Evolutionary conservation across 1,140 invertebrate species (phyloP).

Genomic region (Diachasma alloeum): DNA sequence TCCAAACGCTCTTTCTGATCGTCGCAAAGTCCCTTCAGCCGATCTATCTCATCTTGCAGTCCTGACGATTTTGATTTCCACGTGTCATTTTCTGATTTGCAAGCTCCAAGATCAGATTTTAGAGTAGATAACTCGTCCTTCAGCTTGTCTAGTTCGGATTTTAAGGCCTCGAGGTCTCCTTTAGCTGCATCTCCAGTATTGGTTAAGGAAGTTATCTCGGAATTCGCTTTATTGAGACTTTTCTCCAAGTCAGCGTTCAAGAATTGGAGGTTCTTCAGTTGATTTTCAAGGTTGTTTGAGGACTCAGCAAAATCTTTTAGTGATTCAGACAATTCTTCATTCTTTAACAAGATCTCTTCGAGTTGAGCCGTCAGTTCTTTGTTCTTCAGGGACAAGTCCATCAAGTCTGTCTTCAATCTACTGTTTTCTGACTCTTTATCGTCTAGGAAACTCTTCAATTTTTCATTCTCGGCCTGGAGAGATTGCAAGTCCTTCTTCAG

Average conservation of each 20-base stretch:
- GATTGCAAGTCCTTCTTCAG: background rate
- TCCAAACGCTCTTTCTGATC: background rate
- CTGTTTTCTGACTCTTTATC: background rate
- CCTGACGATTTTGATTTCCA: background rate
- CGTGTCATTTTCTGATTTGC: background rate
- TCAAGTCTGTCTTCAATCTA: background rate
- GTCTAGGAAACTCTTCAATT: background rate
- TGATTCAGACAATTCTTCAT: background rate
- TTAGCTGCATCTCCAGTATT: background rate
- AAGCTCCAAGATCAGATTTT: background rate
- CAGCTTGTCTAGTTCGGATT: background rate
- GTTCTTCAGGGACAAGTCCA: background rate
- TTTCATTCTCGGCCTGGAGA: background rate
- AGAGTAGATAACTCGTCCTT: background rate
- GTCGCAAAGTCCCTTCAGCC: background rate
- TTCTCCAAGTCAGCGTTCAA: constrained; percentile 17
- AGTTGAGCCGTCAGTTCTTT: background rate
- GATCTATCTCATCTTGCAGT: background rate
- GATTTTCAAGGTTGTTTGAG: background rate
- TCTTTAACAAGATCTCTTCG: background rate
- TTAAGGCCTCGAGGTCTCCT: background rate
- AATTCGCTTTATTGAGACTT: background rate
- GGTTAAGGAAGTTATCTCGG: background rate
- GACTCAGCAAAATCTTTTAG: background rate
- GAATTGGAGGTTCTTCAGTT: constrained; percentile 10